These are phyloP conservation scores for Drosophila kuntzei DNA, from an alignment of 2,888 invertebrate genomes.

Conservation along the genomic window DNA sequence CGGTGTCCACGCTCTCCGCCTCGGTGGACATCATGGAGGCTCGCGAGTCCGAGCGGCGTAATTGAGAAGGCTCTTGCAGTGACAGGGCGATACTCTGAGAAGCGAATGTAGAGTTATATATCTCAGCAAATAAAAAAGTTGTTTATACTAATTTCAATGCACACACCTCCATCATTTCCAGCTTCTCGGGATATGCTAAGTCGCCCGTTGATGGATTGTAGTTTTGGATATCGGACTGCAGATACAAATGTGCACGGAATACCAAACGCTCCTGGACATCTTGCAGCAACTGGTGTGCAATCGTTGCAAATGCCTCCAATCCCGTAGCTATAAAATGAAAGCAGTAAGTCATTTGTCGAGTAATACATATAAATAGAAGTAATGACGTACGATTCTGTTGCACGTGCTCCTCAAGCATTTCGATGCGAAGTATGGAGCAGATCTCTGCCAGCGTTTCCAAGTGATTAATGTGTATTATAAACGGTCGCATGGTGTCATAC, in stretches of 20 bases:
- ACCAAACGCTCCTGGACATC: constrained; percentile 98
- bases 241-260: constrained; percentile 96
- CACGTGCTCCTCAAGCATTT: constrained; percentile 96
- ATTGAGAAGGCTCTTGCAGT: constrained; percentile 87
- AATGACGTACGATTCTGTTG: constrained; percentile 89
- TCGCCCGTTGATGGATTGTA: constrained; percentile 97
- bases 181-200: constrained; percentile 98
- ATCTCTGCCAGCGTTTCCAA: constrained; percentile 98
- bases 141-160: too few species aligned
- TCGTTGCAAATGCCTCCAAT: constrained; percentile 91
- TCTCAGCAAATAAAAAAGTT: too few species aligned
- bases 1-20: constrained; percentile 88
- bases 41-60: constrained; percentile 89
- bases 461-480: constrained; percentile 98
- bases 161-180: constrained; percentile 97
- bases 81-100: constrained; percentile 89
- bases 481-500: constrained; percentile 96
- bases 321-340: constrained; percentile 86
- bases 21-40: constrained; percentile 90
- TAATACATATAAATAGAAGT: not conserved
- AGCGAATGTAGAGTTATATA: not conserved
- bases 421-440: constrained; percentile 95
- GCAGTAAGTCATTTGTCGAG: not conserved
- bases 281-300: constrained; percentile 93
- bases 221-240: constrained; percentile 95